A percentile compares a stretch with the other conserved stretches of the same genome.
phyloP scores from a whole-genome alignment of 2,797 vertebrate genomes.

The Lithobates pipiens region DNA sequence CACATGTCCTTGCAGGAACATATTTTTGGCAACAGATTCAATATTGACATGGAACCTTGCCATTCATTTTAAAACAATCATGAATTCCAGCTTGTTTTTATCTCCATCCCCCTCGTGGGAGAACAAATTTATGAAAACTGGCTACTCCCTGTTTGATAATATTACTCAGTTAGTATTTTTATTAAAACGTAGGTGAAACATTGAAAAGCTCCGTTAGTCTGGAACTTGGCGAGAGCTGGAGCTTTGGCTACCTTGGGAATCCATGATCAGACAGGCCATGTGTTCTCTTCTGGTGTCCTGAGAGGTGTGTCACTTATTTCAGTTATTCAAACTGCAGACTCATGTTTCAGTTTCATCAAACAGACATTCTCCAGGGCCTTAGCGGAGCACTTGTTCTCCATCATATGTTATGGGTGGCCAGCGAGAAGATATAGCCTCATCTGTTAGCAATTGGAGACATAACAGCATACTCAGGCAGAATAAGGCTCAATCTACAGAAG shows the following conservation, averaged over 20 bases:
- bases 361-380: conserved; percentile 44
- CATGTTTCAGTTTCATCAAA: conserved; percentile 60
- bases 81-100: conserved; percentile 42
- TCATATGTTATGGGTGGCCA: conserved; percentile 47
- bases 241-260: conserved; percentile 40
- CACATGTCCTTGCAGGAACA: conserved; percentile 28
- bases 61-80: conserved; percentile 57
- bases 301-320: conserved; percentile 53
- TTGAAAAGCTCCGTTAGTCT: conserved; percentile 41
- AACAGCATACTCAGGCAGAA: conserved; percentile 29
- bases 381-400: conserved; percentile 42
- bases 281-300: conserved; percentile 48
- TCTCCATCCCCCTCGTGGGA: conserved; percentile 31
- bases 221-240: conserved; percentile 38
- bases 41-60: conserved; percentile 47
- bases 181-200: conserved; percentile 56
- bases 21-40: conserved; percentile 45
- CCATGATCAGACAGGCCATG: conserved; percentile 54
- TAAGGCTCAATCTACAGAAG: conserved; percentile 39
- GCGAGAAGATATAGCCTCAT: conserved; percentile 36
- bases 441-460: conserved; percentile 57
- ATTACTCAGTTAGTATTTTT: conserved; percentile 54
- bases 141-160: conserved; percentile 60
- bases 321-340: conserved; percentile 55
- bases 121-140: conserved; percentile 57